These are phyloP conservation scores for Disparrhopalites patrizii DNA, from an alignment of 2,888 invertebrate species.

Conservation along the genomic window DNA sequence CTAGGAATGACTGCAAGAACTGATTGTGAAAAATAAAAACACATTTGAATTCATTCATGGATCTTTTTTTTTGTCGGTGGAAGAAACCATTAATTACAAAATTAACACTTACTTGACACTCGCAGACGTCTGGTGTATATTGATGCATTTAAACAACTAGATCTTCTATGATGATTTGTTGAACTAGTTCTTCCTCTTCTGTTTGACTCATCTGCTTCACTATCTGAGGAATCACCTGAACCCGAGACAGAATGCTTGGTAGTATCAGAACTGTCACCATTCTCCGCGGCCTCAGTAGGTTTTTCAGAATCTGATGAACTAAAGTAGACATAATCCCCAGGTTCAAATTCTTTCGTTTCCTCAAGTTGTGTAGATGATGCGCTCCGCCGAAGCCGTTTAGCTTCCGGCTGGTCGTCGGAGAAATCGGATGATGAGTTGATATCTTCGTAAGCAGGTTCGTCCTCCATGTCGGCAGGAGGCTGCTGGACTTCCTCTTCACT, in stretches of 20 bases:
- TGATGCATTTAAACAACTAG: not conserved
- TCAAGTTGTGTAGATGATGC: not conserved
- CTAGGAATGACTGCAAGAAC: not conserved
- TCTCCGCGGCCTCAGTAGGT: not conserved
- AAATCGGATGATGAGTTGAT: not conserved
- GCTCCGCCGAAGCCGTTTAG: not conserved
- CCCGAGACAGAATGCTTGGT: not conserved
- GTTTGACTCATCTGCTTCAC: not conserved
- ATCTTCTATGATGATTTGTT: no score
- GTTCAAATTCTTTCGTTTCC: not conserved
- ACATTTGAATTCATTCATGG: not conserved
- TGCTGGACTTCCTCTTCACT: no score
- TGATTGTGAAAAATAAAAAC: not conserved
- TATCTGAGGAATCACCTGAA: not conserved
- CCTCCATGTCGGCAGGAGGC: no score
- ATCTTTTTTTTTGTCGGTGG: no score
- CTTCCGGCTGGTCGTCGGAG: slow-evolving; percentile 1
- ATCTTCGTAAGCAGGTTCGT: not conserved
- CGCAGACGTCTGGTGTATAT: not conserved
- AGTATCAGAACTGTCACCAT: not conserved
- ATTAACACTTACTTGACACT: not conserved
- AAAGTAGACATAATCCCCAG: not conserved
- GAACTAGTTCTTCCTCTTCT: no score
- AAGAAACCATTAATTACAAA: not conserved
- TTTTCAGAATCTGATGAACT: slow-evolving; percentile 4